A percentile compares a stretch with the other conserved stretches of the same genome.
Conservation (phyloP, 2,797 vertebrate genomes). For the Falco biarmicus region DNA sequence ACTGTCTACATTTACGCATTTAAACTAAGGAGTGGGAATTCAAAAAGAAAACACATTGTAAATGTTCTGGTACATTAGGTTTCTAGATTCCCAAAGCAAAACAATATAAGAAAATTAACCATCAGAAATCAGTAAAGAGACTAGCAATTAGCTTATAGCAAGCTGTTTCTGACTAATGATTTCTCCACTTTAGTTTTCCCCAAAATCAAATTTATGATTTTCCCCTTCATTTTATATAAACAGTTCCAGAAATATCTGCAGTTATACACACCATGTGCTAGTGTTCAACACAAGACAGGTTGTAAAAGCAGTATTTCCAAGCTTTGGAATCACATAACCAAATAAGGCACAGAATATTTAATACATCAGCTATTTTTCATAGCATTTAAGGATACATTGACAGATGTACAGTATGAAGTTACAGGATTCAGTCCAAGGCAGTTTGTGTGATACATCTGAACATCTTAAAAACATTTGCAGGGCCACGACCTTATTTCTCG, state of each 20-base stretch:
- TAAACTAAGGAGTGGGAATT: neutral
- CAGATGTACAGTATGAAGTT: neutral
- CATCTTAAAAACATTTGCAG: neutral
- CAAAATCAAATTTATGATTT: neutral
- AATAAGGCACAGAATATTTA: neutral
- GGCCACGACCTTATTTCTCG: neutral
- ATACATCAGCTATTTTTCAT: neutral
- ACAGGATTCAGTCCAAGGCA: neutral
- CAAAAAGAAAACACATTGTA: constrained; percentile 29
- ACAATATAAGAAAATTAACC: constrained; percentile 47
- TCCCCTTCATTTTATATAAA: neutral
- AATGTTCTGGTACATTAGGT: constrained; percentile 43
- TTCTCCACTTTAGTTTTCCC: constrained; percentile 22
- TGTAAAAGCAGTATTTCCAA: neutral
- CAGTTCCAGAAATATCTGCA: constrained; percentile 19
- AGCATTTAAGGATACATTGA: neutral
- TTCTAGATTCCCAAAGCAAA: constrained; percentile 54
- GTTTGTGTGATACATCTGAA: neutral
- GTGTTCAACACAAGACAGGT: neutral
- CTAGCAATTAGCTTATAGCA: constrained; percentile 48
- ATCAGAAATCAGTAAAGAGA: constrained; percentile 39
- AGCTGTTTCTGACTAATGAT: constrained; percentile 51
- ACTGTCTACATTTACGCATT: neutral
- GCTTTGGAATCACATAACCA: neutral
- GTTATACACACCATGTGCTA: neutral